Evolutionary conservation across 2,888 invertebrate genomes (phyloP).

Genomic region (Drosophila fungiperda): DNA sequence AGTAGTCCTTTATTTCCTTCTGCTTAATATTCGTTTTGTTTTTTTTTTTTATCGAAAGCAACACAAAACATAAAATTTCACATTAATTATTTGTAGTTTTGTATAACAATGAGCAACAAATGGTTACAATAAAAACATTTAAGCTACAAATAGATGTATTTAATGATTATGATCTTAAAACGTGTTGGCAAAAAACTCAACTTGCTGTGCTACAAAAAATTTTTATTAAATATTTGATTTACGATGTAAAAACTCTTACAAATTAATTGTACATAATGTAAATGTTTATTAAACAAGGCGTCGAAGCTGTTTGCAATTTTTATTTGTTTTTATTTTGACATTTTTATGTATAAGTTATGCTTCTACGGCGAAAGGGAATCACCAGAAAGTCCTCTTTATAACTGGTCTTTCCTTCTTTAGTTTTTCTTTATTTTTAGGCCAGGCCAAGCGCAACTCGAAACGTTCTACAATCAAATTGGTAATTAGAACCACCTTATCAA

Average conservation of each 20-base stretch:
- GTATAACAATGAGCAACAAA: slow-evolving; percentile 73
- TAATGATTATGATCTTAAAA: slow-evolving; percentile 50
- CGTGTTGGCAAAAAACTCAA: slow-evolving; percentile 52
- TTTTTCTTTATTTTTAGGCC: neutral
- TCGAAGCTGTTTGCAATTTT: slow-evolving; percentile 42
- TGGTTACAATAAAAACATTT: slow-evolving; percentile 78
- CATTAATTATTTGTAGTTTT: slow-evolving; percentile 19
- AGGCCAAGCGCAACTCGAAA: slow-evolving; percentile 25
- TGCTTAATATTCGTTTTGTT: slow-evolving; percentile 21
- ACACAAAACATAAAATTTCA: slow-evolving; percentile 53
- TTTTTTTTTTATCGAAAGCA: slow-evolving; percentile 41
- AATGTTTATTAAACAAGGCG: slow-evolving; percentile 65
- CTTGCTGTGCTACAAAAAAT: slow-evolving; percentile 65
- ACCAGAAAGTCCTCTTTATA: slow-evolving; percentile 3
- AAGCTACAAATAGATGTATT: slow-evolving; percentile 63
- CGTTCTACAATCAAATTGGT: slow-evolving; percentile 28
- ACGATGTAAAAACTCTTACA: slow-evolving; percentile 72
- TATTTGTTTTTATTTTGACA: neutral
- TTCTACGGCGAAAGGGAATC: neutral
- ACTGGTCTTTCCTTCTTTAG: neutral
- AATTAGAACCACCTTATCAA: slow-evolving; percentile 20
- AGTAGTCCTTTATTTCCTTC: slow-evolving; percentile 45
- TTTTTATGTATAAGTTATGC: slow-evolving; percentile 15
- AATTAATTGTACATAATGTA: slow-evolving; percentile 77
- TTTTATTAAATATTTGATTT: slow-evolving; percentile 78